Evolutionary conservation across 2,113 vertebrate genomes (phyloP).

Genomic region (Pangasianodon gigas): DNA sequence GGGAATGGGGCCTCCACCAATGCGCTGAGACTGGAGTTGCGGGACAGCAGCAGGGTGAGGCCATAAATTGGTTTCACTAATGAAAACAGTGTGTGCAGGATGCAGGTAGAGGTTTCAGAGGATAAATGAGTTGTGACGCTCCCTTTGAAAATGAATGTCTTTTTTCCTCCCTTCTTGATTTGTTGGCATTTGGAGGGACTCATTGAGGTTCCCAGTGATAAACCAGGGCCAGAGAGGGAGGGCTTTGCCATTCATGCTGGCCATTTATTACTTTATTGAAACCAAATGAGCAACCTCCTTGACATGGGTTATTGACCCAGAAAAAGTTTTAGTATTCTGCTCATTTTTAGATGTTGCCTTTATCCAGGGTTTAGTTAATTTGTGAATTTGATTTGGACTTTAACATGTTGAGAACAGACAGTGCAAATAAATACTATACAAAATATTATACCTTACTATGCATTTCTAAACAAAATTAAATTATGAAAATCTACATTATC

Average conservation of each 20-base stretch:
- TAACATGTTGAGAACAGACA: background rate
- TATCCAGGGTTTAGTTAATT: background rate
- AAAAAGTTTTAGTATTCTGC: background rate
- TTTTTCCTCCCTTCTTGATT: constrained; percentile 53
- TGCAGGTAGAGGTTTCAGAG: constrained; percentile 80
- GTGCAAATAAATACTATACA: background rate
- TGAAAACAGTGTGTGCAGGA: constrained; percentile 81
- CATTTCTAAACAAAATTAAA: background rate
- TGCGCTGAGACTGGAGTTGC: constrained; percentile 58
- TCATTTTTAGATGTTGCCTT: background rate
- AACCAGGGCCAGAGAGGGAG: constrained; percentile 65
- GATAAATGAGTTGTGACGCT: constrained; percentile 80
- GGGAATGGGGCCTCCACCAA: constrained; percentile 75
- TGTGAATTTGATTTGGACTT: background rate
- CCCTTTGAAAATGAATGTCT: constrained; percentile 77
- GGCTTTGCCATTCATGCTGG: constrained; percentile 41
- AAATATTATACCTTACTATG: background rate
- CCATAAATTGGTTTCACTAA: constrained; percentile 83
- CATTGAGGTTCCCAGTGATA: constrained; percentile 62
- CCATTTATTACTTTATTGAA: constrained; percentile 71
- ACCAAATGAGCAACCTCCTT: constrained; percentile 69
- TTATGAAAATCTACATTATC: background rate
- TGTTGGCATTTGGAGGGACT: constrained; percentile 61
- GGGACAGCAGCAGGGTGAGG: constrained; percentile 62
- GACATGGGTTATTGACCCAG: constrained; percentile 32